Evolutionary conservation across 2,797 vertebrate genomes (phyloP), one percentile per base, ranked within the genome.

Genomic region (Hafferia zeledoni): DNA sequence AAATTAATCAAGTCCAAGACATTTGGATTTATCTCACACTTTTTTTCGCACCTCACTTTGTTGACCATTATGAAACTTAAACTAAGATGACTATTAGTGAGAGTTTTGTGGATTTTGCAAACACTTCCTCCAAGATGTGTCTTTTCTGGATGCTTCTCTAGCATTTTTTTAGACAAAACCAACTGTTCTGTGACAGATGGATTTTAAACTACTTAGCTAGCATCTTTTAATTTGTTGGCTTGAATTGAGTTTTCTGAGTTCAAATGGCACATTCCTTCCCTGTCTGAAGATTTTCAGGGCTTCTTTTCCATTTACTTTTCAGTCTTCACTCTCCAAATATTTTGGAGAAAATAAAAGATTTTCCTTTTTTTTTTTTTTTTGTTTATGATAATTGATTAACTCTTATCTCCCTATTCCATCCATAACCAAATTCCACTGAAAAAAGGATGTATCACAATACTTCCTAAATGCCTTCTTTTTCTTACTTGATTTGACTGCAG

Each of bases 361-460:
- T 83, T 6, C 2, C 1, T 1, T 0, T 5, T 22, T 17, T 2
- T 10, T 74, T 44, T 91, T 31, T 20, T 61, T 49, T 11, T 8
- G 4, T 16, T 81, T 43, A 61, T 39, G 2, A 33, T 30, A 60
- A 57, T 8, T 61, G 2, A 27, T 50, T 53, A 67, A 63, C 18
- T 6, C 2, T 53, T 61, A 33, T 31, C 2, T 55, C 9, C 24
- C 3, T 18, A 43, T 47, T 4, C 20, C 10, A 64, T 23, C 4
- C 19, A 39, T 20, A 64, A 46, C 0, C 4, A 8, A 19, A 74
- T 69, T 70, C 13, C 4, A 33, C 16, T 37, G 31, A 43, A 69
- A 63, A 76, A 75, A 77, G 11, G 15, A 27, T 17, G 15, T 18
- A 22, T 6, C 5, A 6, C 30, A 75, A 31, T 11, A 61, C 12